A percentile compares a stretch with the other conserved stretches of the same genome.
Conservation (phyloP, 2,113 vertebrate species). For the Ardeotis arabs region DNA sequence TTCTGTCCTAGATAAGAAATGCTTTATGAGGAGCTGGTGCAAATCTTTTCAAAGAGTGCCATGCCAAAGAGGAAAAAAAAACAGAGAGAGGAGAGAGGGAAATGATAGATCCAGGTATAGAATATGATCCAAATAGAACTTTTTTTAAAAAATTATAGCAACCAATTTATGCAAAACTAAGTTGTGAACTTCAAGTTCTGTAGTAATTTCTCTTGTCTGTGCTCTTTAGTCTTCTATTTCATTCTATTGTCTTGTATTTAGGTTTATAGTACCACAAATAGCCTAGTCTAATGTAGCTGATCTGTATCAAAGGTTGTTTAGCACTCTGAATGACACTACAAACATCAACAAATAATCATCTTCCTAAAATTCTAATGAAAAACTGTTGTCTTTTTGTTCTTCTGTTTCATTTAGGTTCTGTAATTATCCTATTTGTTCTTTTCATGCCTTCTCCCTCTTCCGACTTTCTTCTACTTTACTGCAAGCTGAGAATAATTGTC, state of each 20-base stretch:
- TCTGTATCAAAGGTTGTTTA: background rate
- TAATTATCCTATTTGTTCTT: background rate
- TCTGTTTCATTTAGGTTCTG: background rate
- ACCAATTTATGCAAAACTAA: background rate
- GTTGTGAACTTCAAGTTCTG: background rate
- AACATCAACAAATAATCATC: background rate
- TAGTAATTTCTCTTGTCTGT: background rate
- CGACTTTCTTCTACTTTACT: background rate
- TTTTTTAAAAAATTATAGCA: background rate
- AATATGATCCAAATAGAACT: background rate
- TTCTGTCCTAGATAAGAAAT: background rate
- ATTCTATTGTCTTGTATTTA: background rate
- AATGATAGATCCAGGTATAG: background rate
- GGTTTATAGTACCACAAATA: background rate
- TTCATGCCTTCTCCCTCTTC: background rate
- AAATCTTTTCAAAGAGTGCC: background rate
- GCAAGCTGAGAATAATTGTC: background rate
- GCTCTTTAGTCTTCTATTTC: background rate
- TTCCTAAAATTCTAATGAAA: background rate
- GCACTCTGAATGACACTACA: background rate
- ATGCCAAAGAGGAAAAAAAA: background rate
- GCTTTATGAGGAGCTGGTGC: background rate
- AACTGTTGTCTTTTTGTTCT: background rate
- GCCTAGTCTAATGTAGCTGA: background rate
- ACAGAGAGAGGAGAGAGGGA: background rate